Conservation (phyloP, 2,797 vertebrate species). For the Sebastes minor region DNA sequence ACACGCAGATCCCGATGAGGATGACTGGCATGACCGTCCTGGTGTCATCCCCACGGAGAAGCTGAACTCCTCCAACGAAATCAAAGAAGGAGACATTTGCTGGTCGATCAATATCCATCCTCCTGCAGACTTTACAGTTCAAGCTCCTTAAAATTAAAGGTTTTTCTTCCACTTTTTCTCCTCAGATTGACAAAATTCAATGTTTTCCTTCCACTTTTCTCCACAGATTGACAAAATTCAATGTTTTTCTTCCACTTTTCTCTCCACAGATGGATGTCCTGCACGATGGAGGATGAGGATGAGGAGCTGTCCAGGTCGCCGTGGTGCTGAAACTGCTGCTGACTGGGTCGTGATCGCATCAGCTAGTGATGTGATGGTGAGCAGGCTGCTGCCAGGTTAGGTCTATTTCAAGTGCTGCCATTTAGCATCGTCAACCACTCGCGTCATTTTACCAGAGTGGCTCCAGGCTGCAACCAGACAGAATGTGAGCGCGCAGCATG, state of each 20-base stretch:
- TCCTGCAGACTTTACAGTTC: background rate
- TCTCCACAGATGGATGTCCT: background rate
- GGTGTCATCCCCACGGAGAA: conserved; percentile 71
- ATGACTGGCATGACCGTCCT: conserved; percentile 74
- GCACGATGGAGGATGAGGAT: background rate
- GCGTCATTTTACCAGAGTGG: conserved; percentile 70
- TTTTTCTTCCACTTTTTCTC: too few species aligned
- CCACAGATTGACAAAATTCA: too few species aligned
- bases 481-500: conserved; percentile 60
- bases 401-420: conserved; percentile 77
- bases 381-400: conserved; percentile 55
- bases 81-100: conserved; percentile 75
- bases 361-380: conserved; percentile 40
- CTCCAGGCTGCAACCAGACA: conserved; percentile 56
- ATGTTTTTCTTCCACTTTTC: too few species aligned
- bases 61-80: conserved; percentile 78
- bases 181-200: too few species aligned
- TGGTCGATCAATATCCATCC: conserved; percentile 63
- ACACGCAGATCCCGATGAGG: conserved; percentile 76
- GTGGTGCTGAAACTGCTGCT: conserved; percentile 54
- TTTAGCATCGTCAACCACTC: conserved; percentile 70
- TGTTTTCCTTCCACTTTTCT: too few species aligned
- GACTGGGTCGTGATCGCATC: conserved; percentile 32
- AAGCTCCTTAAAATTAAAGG: background rate
- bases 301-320: conserved; percentile 50